These are phyloP conservation scores for Tupaia tana DNA, from an alignment of 2,113 vertebrate species.

Conservation along the genomic window DNA sequence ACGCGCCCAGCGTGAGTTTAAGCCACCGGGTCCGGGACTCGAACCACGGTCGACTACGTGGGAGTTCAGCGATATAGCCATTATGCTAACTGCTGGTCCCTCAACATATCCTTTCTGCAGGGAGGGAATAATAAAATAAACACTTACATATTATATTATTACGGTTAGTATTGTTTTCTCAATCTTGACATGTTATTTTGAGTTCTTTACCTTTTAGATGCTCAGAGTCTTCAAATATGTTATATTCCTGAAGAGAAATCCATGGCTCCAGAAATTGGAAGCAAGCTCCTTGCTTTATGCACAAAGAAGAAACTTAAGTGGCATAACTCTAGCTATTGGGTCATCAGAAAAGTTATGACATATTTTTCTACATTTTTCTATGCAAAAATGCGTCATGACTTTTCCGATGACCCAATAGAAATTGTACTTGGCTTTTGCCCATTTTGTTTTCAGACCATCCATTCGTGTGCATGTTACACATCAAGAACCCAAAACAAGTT, in stretches of 20 bases:
- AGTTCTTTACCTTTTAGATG: not conserved
- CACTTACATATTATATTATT: not conserved
- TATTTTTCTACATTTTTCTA: too few species aligned
- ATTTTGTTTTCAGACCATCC: not conserved
- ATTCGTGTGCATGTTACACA: not conserved
- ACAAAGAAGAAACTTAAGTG: not conserved
- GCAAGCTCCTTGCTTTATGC: not conserved
- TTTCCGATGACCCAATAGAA: not conserved
- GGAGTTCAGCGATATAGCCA: too few species aligned
- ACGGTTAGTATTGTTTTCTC: not conserved
- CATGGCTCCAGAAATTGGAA: not conserved
- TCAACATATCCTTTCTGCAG: not conserved
- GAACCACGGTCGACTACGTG: too few species aligned
- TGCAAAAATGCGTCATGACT: too few species aligned
- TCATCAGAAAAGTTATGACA: too few species aligned
- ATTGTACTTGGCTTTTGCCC: not conserved
- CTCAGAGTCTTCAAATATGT: not conserved
- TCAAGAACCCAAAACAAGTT: not conserved
- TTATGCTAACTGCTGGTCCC: too few species aligned
- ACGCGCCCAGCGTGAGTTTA: too few species aligned
- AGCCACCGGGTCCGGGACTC: too few species aligned
- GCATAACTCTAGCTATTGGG: not conserved
- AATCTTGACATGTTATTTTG: not conserved
- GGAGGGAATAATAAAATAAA: conserved; percentile 8
- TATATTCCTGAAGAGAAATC: not conserved